A percentile compares a stretch with the other conserved stretches of the same genome.
These are phyloP conservation scores for Cantharis nigra DNA, from an alignment of 2,888 invertebrate species.

Conservation along the genomic window DNA sequence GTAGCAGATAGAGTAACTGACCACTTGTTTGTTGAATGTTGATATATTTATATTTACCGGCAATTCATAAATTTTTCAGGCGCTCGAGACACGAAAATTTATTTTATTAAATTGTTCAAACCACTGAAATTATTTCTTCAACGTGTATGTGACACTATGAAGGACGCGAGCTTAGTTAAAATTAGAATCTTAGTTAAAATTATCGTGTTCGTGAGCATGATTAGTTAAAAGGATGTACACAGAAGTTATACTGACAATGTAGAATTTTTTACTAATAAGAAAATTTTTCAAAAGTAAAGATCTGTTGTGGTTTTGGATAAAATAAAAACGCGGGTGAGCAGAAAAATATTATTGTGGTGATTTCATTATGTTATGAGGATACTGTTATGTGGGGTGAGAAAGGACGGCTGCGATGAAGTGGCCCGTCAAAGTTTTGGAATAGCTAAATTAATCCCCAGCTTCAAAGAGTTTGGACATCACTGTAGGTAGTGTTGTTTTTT, in stretches of 20 bases:
- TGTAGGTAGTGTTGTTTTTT: background rate
- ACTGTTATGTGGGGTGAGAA: too few relatives aligned
- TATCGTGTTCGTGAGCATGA: background rate
- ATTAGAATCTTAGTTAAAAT: background rate
- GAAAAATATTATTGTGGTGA: background rate
- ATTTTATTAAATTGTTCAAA: background rate
- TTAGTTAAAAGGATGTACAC: background rate
- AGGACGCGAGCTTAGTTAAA: background rate
- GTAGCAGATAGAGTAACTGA: constrained; percentile 11
- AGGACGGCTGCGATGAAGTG: too few relatives aligned
- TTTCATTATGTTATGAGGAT: too few relatives aligned
- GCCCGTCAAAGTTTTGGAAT: too few relatives aligned
- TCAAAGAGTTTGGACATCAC: too few relatives aligned
- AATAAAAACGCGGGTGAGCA: background rate
- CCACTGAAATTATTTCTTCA: background rate
- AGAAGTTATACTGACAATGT: background rate
- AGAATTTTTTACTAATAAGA: background rate
- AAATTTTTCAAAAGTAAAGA: too few relatives aligned
- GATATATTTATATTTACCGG: constrained; percentile 7
- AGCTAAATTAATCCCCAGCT: too few relatives aligned
- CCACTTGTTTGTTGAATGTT: constrained; percentile 11
- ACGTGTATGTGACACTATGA: background rate
- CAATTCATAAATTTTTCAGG: constrained; percentile 8
- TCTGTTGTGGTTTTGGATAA: background rate
- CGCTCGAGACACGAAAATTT: background rate